These are phyloP conservation scores for Idris sp. DNA, from an alignment of 1,140 invertebrate genomes.

Conservation along the genomic window DNA sequence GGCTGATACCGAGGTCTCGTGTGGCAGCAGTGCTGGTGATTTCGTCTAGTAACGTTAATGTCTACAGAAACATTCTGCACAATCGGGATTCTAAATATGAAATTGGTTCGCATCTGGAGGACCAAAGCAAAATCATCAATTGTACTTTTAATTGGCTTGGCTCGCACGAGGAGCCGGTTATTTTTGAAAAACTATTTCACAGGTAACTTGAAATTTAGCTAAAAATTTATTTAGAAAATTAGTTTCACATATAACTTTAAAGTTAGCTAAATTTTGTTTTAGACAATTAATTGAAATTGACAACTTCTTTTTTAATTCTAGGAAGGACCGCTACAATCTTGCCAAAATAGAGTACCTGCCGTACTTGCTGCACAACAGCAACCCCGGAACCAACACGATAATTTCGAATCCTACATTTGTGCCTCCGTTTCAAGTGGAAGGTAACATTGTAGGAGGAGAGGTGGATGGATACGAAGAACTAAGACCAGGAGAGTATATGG, in stretches of 20 bases:
- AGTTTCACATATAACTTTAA: too few species aligned
- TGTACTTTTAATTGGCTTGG: conserved; percentile 97
- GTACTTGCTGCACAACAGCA: conserved; percentile 89
- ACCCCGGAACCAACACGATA: conserved; percentile 88
- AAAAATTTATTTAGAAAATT: too few species aligned
- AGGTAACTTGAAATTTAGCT: conserved; percentile 73
- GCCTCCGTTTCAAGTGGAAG: conserved; percentile 84
- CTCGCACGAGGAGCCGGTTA: conserved; percentile 85
- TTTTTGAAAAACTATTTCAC: conserved; percentile 91
- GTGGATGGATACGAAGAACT: conserved; percentile 91
- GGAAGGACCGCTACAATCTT: conserved; percentile 94
- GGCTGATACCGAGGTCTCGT: conserved; percentile 89
- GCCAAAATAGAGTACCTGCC: conserved; percentile 92
- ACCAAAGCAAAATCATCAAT: conserved; percentile 95
- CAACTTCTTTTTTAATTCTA: conserved; percentile 30
- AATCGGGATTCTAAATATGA: conserved; percentile 95
- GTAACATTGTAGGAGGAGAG: conserved; percentile 89
- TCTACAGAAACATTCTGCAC: conserved; percentile 94
- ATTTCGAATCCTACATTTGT: conserved; percentile 86
- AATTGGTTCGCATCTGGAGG: conserved; percentile 95
- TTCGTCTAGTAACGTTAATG: conserved; percentile 92
- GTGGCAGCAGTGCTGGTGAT: conserved; percentile 94
- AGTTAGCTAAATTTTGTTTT: too few species aligned
- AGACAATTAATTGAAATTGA: conserved; percentile 20
- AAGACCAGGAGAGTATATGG: conserved; percentile 88